A percentile compares a stretch with the other conserved stretches of the same genome.
Conservation (phyloP, 2,113 vertebrate genomes). For the Riparia riparia region DNA sequence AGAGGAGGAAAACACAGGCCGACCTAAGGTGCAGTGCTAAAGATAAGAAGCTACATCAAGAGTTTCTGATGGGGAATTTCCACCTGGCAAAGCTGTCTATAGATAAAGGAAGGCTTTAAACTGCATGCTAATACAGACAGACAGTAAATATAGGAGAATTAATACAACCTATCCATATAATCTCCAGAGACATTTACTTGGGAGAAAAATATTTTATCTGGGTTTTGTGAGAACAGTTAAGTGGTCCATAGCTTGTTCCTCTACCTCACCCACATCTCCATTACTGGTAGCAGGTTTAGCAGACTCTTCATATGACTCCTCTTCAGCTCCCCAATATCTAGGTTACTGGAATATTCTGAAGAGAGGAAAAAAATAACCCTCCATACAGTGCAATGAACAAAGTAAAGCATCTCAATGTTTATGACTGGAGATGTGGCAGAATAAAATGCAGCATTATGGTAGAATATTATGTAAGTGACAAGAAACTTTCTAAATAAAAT, state of each 20-base stretch:
- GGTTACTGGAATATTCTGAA: neutral
- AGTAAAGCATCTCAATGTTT: neutral
- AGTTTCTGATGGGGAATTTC: neutral
- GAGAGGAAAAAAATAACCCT: neutral
- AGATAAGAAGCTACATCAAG: neutral
- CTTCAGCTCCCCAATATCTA: neutral
- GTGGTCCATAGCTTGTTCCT: neutral
- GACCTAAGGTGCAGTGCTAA: neutral
- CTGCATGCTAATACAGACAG: neutral
- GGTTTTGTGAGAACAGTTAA: neutral
- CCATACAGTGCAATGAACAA: neutral
- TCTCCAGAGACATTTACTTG: neutral
- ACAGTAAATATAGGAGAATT: neutral
- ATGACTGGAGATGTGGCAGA: neutral
- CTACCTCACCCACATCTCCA: neutral
- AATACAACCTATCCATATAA: neutral
- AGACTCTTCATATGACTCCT: neutral
- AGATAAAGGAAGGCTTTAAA: neutral
- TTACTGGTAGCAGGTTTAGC: neutral
- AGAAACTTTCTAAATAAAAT: neutral
- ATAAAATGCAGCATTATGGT: neutral
- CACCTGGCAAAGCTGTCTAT: neutral
- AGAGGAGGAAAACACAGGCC: neutral
- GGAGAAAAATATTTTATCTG: neutral
- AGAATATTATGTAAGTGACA: neutral